A percentile compares a stretch with the other conserved stretches of the same genome.
These are phyloP conservation scores for Bombyx mandarina DNA, from an alignment of 1,140 invertebrate species.

Conservation along the genomic window DNA sequence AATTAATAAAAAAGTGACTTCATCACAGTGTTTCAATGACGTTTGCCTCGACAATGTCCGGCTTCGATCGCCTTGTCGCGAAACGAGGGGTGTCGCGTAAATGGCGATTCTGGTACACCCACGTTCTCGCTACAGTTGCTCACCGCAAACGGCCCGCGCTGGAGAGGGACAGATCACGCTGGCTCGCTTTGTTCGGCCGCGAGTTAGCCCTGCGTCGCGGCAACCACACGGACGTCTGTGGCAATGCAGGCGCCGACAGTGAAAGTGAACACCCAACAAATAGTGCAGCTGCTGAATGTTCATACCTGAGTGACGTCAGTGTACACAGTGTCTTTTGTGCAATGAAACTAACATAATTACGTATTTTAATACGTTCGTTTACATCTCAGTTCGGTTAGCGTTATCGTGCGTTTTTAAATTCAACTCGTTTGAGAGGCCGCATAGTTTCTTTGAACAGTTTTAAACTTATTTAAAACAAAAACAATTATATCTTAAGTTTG, in stretches of 20 bases:
- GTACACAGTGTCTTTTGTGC: not conserved
- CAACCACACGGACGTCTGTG: constrained; percentile 32
- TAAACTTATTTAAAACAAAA: too few relatives aligned
- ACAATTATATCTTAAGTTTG: too few relatives aligned
- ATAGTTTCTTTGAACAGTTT: too few relatives aligned
- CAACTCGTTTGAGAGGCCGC: too few relatives aligned
- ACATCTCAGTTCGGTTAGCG: too few relatives aligned
- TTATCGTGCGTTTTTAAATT: too few relatives aligned
- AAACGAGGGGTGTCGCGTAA: constrained; percentile 42
- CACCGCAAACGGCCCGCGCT: constrained; percentile 25
- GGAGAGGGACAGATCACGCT: constrained; percentile 31
- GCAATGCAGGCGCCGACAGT: constrained; percentile 24
- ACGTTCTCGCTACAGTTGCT: constrained; percentile 37
- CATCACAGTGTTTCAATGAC: not conserved
- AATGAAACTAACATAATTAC: too few relatives aligned
- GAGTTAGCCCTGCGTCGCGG: constrained; percentile 57
- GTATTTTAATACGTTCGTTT: too few relatives aligned
- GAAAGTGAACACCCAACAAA: constrained; percentile 30
- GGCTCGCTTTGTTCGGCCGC: constrained; percentile 23
- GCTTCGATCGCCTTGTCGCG: constrained; percentile 3
- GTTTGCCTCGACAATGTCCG: constrained; percentile 2
- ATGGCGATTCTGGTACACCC: constrained; percentile 53
- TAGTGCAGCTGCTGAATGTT: constrained; percentile 6
- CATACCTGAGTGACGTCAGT: constrained; percentile 4
- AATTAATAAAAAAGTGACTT: not conserved